phyloP scores from a whole-genome alignment of 2,797 vertebrate species.

The Odontamblyopus rebecca region DNA sequence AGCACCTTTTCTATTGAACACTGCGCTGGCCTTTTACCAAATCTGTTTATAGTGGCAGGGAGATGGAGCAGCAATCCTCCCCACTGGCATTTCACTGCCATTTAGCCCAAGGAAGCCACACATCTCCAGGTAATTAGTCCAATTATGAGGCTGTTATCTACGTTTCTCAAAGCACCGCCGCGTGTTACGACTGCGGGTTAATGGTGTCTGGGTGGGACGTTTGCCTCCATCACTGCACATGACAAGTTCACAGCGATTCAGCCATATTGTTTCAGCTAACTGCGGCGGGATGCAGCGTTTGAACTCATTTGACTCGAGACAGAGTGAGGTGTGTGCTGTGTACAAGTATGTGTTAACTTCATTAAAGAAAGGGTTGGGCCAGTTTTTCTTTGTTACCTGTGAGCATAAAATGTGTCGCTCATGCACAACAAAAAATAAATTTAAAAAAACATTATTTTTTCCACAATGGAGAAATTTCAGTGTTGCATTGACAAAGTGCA shows the following conservation, averaged over 20 bases:
- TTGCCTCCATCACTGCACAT: conserved; percentile 49
- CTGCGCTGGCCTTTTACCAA: conserved; percentile 53
- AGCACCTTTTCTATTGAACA: conserved; percentile 33
- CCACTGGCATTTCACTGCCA: conserved; percentile 66
- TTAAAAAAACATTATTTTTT: background rate
- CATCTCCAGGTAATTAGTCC: conserved; percentile 61
- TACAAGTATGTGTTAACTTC: background rate
- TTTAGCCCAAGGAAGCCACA: conserved; percentile 58
- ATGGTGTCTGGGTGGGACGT: conserved; percentile 27
- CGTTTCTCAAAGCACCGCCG: conserved; percentile 43
- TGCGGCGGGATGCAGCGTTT: background rate
- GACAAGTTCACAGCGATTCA: conserved; percentile 21
- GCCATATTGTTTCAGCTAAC: conserved; percentile 28
- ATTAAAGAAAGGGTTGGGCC: background rate
- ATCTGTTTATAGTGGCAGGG: conserved; percentile 52
- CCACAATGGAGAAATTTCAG: background rate
- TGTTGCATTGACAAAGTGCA: background rate
- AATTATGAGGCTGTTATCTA: conserved; percentile 61
- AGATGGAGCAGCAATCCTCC: conserved; percentile 39
- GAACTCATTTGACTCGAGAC: background rate
- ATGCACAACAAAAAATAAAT: background rate
- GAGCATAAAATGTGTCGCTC: background rate
- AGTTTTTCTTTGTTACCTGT: background rate
- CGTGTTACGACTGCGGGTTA: conserved; percentile 42
- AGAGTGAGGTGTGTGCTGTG: background rate